Conservation (phyloP, 2,888 invertebrate species). For the Eupithecia tripunctaria region DNA sequence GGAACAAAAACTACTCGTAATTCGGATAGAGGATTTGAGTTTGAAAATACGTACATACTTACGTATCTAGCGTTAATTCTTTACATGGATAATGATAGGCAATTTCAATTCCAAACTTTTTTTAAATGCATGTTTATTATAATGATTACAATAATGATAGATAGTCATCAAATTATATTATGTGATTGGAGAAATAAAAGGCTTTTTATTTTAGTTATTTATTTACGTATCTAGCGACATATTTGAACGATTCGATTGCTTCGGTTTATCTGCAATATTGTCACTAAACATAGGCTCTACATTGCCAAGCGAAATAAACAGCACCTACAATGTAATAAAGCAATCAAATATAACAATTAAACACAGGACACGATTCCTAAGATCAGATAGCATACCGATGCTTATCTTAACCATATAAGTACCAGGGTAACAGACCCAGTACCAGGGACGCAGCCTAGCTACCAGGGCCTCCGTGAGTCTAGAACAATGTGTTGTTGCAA, state of each 20-base stretch:
- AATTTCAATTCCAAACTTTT: too few species aligned
- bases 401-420: slow-evolving; percentile 55
- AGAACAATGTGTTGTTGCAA: slow-evolving; percentile 80
- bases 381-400: slow-evolving; percentile 47
- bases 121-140: too few species aligned
- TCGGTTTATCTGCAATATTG: background rate
- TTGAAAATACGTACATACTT: background rate
- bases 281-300: background rate
- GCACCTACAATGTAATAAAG: slow-evolving; percentile 39
- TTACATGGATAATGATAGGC: too few species aligned
- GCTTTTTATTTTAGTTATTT: too few species aligned
- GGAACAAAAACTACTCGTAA: background rate
- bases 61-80: too few species aligned
- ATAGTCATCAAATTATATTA: too few species aligned
- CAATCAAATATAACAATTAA: slow-evolving; percentile 44
- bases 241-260: background rate
- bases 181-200: too few species aligned
- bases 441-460: slow-evolving; percentile 24
- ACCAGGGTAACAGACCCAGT: slow-evolving; percentile 52
- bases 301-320: slow-evolving; percentile 11
- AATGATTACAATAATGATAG: too few species aligned
- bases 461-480: slow-evolving; percentile 36
- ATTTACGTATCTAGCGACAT: background rate
- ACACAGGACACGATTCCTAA: slow-evolving; percentile 37
- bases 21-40: background rate